Evolutionary conservation across 2,888 invertebrate species (phyloP), one percentile per base, ranked within the genome.

Genomic region (Erebia palarica): DNA sequence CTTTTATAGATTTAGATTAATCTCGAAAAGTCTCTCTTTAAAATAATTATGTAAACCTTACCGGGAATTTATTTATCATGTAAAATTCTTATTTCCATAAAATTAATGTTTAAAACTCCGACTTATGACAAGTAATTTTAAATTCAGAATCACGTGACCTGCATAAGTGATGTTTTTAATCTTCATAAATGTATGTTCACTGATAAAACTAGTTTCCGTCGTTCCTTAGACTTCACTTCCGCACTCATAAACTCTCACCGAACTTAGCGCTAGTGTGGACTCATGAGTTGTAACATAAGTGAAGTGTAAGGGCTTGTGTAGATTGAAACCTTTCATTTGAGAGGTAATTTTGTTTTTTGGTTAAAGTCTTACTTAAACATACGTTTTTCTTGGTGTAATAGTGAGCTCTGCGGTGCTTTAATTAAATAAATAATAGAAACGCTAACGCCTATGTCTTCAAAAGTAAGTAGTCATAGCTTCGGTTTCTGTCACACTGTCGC

Each of bases 181-280:
- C 57, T 63, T 16, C 27, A 65, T 69, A 75, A 74, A 69, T 69
- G 64, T 53, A 63, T 70, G 68, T 72, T 76, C 65, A 74, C 74
- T 72, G 73, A 75, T 74, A 76, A 76, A 72, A 71, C 73, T 42
- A 58, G 73, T 69, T 51, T 67, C 73, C 65, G 61, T 47, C 69
- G 65, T 53, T 64, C 68, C 69, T 74, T 36, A 71, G 60, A 71
- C 65, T 71, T 61, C 13, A 73, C 69, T 68, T 73, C 73, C 69
- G 59, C 69, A 64, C 73, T 71, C 44, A 57, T 66, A 71, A 71
- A 65, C 71, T 65, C 69, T 71, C 59, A 55, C 63, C 36, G 13
- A 53, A 68, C 70, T 71, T 57, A 51, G 49, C 68, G 59, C 70
- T n/a, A n/a, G n/a, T 9, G 16, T 53, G 49, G 65, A 58, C 21